phyloP scores from a whole-genome alignment of 2,888 invertebrate species.

The Dichetophora obliterata region DNA sequence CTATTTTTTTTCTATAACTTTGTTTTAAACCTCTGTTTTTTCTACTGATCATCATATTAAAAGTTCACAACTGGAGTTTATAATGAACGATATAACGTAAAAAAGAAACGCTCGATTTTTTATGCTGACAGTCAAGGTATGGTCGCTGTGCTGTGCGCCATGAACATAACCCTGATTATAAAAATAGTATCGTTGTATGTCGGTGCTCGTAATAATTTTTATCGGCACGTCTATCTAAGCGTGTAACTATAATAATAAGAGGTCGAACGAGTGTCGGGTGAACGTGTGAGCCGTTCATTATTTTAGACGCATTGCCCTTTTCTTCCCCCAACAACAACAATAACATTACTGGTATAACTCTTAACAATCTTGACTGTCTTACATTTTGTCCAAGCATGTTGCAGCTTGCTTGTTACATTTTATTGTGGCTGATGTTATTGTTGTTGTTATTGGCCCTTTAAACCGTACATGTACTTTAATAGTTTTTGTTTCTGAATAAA shows the following conservation, averaged over 20 bases:
- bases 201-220: conserved; percentile 36
- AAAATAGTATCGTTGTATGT: neutral
- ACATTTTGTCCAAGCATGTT: neutral
- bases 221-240: conserved; percentile 44
- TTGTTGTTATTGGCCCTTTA: neutral
- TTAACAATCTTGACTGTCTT: neutral
- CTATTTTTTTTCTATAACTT: too few species aligned
- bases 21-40: too few species aligned
- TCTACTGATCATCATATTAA: too few species aligned
- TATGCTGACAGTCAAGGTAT: too few species aligned
- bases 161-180: too few species aligned
- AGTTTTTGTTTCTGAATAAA: neutral
- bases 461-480: neutral
- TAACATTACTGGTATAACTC: neutral
- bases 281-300: conserved; percentile 36
- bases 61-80: too few species aligned
- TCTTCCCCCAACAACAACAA: neutral
- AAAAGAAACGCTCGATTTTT: too few species aligned
- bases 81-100: too few species aligned
- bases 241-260: conserved; percentile 36
- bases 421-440: neutral
- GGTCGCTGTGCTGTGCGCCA: too few species aligned
- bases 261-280: conserved; percentile 15
- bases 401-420: neutral
- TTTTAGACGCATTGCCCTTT: neutral